A percentile compares a stretch with the other conserved stretches of the same genome.
phyloP scores from a whole-genome alignment of 2,113 vertebrate species.

The Ammodytes marinus region DNA sequence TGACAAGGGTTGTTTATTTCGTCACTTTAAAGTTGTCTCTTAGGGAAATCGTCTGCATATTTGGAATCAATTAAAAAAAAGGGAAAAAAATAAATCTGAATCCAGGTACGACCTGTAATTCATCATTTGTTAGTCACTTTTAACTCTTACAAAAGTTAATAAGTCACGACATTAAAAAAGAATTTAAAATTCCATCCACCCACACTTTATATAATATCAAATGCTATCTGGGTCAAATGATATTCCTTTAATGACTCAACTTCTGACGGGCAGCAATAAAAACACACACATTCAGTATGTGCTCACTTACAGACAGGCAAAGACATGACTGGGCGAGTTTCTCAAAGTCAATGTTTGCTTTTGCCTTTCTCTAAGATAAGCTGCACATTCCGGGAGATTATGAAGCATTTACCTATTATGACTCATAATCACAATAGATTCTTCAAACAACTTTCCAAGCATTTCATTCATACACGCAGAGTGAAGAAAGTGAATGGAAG shows the following conservation, averaged over 20 bases:
- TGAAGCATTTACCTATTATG: slow-evolving; percentile 12
- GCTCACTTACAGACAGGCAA: slow-evolving; percentile 17
- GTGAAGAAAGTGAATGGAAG: slow-evolving; percentile 1
- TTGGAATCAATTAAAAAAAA: neutral
- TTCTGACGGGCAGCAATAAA: slow-evolving; percentile 13
- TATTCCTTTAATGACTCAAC: slow-evolving; percentile 42
- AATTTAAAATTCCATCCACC: slow-evolving; percentile 13
- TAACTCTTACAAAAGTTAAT: slow-evolving; percentile 9
- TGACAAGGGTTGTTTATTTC: neutral
- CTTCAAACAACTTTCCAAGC: neutral
- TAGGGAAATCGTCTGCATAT: neutral
- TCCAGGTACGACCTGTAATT: neutral
- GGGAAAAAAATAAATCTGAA: neutral
- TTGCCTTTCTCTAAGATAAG: slow-evolving; percentile 3
- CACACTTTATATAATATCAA: slow-evolving; percentile 4
- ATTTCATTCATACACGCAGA: slow-evolving; percentile 49
- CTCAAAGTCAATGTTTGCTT: slow-evolving; percentile 21
- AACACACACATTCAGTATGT: neutral
- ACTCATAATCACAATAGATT: slow-evolving; percentile 27
- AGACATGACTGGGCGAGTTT: slow-evolving; percentile 50
- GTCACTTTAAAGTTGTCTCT: neutral
- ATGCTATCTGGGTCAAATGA: slow-evolving; percentile 2
- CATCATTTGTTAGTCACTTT: neutral
- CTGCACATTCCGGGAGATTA: slow-evolving; percentile 46
- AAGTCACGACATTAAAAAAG: neutral